Evolutionary conservation across 2,797 vertebrate genomes (phyloP), one percentile per base, ranked within the genome.

Genomic region (Champsocephalus esox): DNA sequence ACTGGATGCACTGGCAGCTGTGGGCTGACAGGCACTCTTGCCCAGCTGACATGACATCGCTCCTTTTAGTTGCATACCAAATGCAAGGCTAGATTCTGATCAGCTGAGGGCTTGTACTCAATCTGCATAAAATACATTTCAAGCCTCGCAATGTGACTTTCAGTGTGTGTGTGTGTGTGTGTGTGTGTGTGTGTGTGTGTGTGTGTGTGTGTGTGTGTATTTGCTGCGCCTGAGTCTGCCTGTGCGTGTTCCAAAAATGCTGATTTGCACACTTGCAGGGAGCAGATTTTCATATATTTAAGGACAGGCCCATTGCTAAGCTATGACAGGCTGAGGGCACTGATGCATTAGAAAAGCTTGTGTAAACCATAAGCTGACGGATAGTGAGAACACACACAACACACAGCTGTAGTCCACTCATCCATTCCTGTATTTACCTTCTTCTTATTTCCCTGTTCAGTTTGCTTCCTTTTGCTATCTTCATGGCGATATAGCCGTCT

Each of bases 281-380:
- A 89, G 79, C 83, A 83, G 85, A 88, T 90, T 90, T 92, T 89
- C 86, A 87, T 89, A 91, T 83, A 86, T 92, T 92, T 93, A 81
- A 90, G 81, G 82, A 76, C 76, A 85, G 73, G 69, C 83, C 71
- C 56, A 21, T 78, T 80, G 73, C 80, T 88, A 83, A 87, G 88
- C 90, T 89, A 69, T 89, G 89, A 86, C 83, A 90, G 84, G 77
- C 87, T 77, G 81, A 88, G 76, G 78, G 81, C 82, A 87, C 65
- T 82, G 85, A 84, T 87, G 90, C 89, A 88, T 90, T 82, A 74
- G 85, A 83, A 88, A 88, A 91, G 86, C 82, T 75, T 63, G 75
- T 82, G 89, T 90, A 88, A 90, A 87, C 73, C 83, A 77, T 89
- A 89, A 87, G 85, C 85, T 90, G 87, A 87, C 41, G 64, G 76